Conservation (phyloP, 2,113 vertebrate genomes). For the Myotis yumanensis region DNA sequence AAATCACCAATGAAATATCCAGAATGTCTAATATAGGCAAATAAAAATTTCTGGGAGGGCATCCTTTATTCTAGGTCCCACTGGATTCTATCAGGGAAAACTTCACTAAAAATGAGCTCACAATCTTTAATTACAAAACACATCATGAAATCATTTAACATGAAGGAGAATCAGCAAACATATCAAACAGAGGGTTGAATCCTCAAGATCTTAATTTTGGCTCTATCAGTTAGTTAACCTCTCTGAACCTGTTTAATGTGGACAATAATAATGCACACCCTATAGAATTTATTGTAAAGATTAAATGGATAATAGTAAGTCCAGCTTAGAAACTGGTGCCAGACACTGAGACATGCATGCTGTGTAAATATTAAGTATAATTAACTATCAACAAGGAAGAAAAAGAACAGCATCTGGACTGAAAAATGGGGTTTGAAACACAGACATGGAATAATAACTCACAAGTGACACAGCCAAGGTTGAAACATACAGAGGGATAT, state of each 20-base stretch:
- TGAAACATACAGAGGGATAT: not conserved
- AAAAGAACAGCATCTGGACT: not conserved
- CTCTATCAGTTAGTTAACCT: not conserved
- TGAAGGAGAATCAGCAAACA: not conserved
- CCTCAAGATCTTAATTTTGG: not conserved
- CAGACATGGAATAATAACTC: not conserved
- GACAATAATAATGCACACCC: not conserved
- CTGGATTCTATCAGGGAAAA: conserved; percentile 27
- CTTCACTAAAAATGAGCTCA: not conserved
- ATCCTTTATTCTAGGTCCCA: not conserved
- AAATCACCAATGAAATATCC: not conserved
- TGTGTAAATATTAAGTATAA: not conserved
- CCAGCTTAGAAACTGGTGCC: not conserved
- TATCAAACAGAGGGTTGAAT: not conserved
- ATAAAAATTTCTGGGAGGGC: not conserved
- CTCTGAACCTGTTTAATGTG: not conserved
- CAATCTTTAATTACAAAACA: conserved; percentile 31
- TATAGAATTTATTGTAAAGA: not conserved
- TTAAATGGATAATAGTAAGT: not conserved
- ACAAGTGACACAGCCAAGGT: not conserved
- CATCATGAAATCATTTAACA: not conserved
- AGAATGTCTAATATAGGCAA: not conserved
- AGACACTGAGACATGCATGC: not conserved
- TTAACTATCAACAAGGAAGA: not conserved
- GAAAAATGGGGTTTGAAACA: not conserved